Percentiles rank a stretch among this genome's conserved stretches.
phyloP scores from a whole-genome alignment of 1,140 invertebrate species.

The Drosophila seguyi region DNA sequence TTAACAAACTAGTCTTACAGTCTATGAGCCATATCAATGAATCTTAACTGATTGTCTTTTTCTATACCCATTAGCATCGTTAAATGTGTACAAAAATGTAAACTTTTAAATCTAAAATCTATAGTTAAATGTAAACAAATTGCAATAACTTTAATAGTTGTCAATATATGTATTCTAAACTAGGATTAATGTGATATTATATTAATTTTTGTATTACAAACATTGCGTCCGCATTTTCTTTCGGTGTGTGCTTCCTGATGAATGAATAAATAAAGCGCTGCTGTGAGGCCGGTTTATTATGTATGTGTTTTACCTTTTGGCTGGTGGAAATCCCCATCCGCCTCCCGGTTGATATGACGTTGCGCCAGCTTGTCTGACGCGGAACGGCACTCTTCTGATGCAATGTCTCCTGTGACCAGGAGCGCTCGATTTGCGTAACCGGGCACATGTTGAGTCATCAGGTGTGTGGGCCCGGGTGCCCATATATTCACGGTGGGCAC shows the following conservation, averaged over 20 bases:
- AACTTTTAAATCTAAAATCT: too few species aligned
- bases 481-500: constrained; percentile 22
- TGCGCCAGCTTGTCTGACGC: constrained; percentile 69
- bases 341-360: constrained; percentile 53
- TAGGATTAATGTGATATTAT: too few species aligned
- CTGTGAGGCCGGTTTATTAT: constrained; percentile 42
- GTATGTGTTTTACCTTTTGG: constrained; percentile 46
- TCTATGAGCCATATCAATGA: too few species aligned
- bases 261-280: constrained; percentile 74
- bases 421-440: constrained; percentile 72
- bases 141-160: too few species aligned
- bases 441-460: constrained; percentile 74
- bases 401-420: constrained; percentile 71
- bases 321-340: constrained; percentile 34
- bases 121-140: too few species aligned
- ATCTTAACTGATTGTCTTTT: too few species aligned
- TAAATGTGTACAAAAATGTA: too few species aligned
- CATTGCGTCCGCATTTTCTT: neutral
- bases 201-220: too few species aligned
- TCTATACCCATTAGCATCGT: too few species aligned
- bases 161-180: too few species aligned
- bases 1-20: too few species aligned
- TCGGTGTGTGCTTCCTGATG: constrained; percentile 28
- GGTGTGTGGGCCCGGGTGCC: constrained; percentile 7
- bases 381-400: constrained; percentile 58